Base-by-base conservation (phyloP, 2,113 vertebrate species). In the Eclectus roratus region DNA sequence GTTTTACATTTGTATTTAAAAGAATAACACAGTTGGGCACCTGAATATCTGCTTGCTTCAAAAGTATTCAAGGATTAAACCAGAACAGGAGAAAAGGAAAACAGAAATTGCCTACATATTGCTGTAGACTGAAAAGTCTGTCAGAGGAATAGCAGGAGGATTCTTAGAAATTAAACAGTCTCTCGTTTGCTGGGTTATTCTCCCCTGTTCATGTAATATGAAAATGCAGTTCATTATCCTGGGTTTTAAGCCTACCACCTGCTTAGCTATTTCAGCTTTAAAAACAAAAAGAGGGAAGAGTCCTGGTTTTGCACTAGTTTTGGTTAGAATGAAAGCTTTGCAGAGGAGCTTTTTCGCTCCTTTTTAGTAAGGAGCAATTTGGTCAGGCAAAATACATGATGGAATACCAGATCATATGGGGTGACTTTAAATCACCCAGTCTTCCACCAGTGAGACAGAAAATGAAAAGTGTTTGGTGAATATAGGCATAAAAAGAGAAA, bases 211-310 rank as follows among this genome's bases (percentile, higher is more conserved):
- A 78, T 14, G 4, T 82, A 78, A 77, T 2, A 17, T 44, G 29
- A 93, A 96, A 93, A 89, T 53, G 33, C 25, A 64, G 27, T 88
- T 96, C 79, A 35, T 88, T 79, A 85, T 90, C 64, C 65, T 86
- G 19, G 71, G 20, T 29, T 65, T 95, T 73, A 91, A 83, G 21
- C 49, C 55, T 85, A 82, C n/a, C 55, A 85, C 53, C 71, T 88
- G 50, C 39, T 95, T 46, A 12, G 27, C 81, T 82, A 41, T 73
- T 91, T 87, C 52, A 65, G 23, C 39, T 94, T 72, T 47, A 69
- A 81, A 77, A 91, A 15, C 20, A 37, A 66, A 79, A 79, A 37
- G 25, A 68, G 19, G 17, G 3, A 80, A 7, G 16, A 68, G 16
- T 43, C 63, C 43, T 4, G 1, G 21, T 89, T 70, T 85, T 64